These are phyloP conservation scores for Podocnemis expansa DNA, from an alignment of 2,113 vertebrate genomes.

Conservation along the genomic window DNA sequence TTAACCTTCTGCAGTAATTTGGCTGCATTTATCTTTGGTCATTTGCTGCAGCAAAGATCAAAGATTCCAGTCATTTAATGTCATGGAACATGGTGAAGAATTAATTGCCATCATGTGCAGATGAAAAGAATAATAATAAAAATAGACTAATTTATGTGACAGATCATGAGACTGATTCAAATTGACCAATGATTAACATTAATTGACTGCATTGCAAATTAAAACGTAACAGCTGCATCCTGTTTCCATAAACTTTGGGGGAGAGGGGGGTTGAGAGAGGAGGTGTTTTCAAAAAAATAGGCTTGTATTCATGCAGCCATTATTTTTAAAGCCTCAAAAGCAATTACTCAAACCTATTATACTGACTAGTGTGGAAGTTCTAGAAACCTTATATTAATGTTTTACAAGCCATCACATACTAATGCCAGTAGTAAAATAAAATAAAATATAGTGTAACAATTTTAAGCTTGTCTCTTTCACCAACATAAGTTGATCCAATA, in stretches of 20 bases:
- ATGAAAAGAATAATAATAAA: constrained; percentile 68
- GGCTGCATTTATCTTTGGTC: neutral
- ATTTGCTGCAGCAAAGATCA: constrained; percentile 52
- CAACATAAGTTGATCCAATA: neutral
- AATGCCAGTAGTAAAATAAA: neutral
- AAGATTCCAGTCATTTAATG: constrained; percentile 30
- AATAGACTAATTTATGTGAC: constrained; percentile 44
- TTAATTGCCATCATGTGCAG: constrained; percentile 64
- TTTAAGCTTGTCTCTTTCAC: neutral
- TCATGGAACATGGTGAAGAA: neutral
- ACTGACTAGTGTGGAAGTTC: neutral
- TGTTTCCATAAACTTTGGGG: constrained; percentile 28
- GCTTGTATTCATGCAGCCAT: constrained; percentile 52
- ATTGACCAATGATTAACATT: constrained; percentile 40
- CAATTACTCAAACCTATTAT: constrained; percentile 38
- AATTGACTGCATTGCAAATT: constrained; percentile 27
- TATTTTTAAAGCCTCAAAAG: constrained; percentile 64
- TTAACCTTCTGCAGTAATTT: constrained; percentile 12
- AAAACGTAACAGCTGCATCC: constrained; percentile 56
- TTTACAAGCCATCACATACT: neutral
- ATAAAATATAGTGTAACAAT: neutral
- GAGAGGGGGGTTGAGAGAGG: constrained; percentile 2
- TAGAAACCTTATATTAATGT: neutral
- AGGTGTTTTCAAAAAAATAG: constrained; percentile 48
- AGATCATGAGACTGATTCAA: constrained; percentile 32